phyloP scores from a whole-genome alignment of 2,797 vertebrate genomes.

The Crocidura indochinensis region DNA sequence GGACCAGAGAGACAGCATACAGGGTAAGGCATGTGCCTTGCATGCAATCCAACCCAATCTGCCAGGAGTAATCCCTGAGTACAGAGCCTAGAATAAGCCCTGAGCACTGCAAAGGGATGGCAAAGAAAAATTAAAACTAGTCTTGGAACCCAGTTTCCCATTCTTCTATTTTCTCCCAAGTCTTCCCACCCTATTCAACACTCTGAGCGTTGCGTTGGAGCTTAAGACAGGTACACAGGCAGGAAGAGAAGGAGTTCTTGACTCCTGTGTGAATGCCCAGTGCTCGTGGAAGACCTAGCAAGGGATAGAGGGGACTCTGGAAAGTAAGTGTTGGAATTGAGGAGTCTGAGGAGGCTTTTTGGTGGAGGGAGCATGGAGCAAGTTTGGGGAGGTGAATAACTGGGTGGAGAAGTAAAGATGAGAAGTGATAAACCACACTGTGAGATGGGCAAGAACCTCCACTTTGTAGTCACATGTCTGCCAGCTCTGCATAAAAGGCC shows the following conservation, averaged over 20 bases:
- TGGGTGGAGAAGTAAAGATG: not conserved
- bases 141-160: too few species aligned
- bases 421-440: not conserved
- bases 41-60: too few species aligned
- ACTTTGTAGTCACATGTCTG: not conserved
- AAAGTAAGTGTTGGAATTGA: not conserved
- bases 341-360: not conserved
- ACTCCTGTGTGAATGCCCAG: not conserved
- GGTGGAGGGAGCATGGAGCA: not conserved
- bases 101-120: too few species aligned
- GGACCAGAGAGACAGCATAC: too few species aligned
- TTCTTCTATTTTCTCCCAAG: too few species aligned
- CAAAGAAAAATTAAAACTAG: too few species aligned
- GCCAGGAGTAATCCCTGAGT: too few species aligned
- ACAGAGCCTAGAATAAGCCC: too few species aligned
- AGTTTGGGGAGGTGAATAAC: constrained; percentile 18
- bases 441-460: not conserved
- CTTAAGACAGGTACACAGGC: too few species aligned
- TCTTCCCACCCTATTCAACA: too few species aligned
- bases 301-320: constrained; percentile 9
- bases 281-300: not conserved
- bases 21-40: not conserved
- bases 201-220: too few species aligned
- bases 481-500: not conserved
- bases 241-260: not conserved